Conservation (phyloP, 2,797 vertebrate species). For the Sylvia borin region DNA sequence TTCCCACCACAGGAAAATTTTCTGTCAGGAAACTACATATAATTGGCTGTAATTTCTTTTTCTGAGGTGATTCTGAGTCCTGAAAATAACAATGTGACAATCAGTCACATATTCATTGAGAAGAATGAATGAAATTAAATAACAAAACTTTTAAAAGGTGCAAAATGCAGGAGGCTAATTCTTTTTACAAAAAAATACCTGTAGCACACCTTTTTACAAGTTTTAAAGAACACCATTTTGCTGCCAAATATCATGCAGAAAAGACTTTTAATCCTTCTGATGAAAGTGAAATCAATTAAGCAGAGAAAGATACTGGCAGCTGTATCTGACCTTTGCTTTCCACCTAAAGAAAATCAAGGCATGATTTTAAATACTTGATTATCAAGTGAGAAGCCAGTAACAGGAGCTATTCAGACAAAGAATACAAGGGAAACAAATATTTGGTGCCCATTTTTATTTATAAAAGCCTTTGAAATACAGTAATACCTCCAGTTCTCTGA, state of each 20-base stretch:
- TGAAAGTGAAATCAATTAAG: background rate
- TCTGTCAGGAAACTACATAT: background rate
- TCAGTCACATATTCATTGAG: background rate
- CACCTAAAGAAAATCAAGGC: background rate
- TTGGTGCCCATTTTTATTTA: background rate
- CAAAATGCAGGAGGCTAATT: background rate
- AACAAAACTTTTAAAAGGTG: background rate
- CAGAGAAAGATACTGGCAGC: background rate
- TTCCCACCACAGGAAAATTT: background rate
- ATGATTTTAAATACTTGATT: background rate
- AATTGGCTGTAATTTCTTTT: background rate
- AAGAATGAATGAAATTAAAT: background rate
- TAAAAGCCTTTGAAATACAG: background rate
- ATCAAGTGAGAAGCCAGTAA: background rate
- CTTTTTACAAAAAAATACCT: background rate
- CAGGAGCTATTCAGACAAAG: background rate
- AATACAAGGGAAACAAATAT: background rate
- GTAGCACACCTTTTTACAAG: background rate
- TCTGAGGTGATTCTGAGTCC: background rate
- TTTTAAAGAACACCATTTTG: background rate
- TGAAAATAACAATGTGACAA: background rate
- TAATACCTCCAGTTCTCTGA: slow-evolving; percentile 94
- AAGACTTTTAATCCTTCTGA: background rate
- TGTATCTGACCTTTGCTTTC: background rate
- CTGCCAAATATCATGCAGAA: background rate